Evolutionary conservation across 2,888 invertebrate species (phyloP), one percentile per base, ranked within the genome.

Genomic region (Pachymerium ferrugineum): DNA sequence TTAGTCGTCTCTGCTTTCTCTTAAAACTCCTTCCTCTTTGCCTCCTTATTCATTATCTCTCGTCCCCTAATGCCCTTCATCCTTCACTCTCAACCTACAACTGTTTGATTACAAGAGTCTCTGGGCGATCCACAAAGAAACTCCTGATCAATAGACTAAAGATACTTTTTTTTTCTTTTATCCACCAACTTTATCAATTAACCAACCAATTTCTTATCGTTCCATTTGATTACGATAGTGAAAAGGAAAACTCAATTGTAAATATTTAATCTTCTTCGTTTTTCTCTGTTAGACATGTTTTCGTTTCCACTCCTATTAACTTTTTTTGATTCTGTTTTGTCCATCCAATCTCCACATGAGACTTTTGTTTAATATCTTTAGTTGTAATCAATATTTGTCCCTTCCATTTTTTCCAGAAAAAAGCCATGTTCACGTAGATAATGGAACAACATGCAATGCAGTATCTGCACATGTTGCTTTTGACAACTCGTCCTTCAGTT

Each of bases 11-110:
- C 28, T 62, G 62, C 62, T 62, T 62, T 25, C 62, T 62, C 62
- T 62, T 62, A 62, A 62, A 62, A 62, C 62, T 62, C 62, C 62
- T 62, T 62, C 62, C 62, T 62, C n/a, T 62, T 62, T 62, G 62
- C 62, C 62, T 62, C 62, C 62, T 62, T 62, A 62, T 62, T 62
- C 62, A 62, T 62, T 62, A 62, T 62, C 62, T 62, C 62, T 62
- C 62, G 62, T 62, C 62, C 62, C 62, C 62, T 62, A 62, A 62
- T 62, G 62, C 62, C 62, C 62, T 62, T 62, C 62, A 62, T 62
- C 62, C 25, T 62, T 62, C 62, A 62, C 62, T 62, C 62, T 62
- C 62, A 62, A 62, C 62, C 62, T 62, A 62, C 62, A 62, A 62
- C 62, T 62, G 62, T 62, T 62, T 62, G 62, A 62, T 62, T 62